Conservation (phyloP, 2,797 vertebrate genomes). For the Hybognathus amarus region DNA sequence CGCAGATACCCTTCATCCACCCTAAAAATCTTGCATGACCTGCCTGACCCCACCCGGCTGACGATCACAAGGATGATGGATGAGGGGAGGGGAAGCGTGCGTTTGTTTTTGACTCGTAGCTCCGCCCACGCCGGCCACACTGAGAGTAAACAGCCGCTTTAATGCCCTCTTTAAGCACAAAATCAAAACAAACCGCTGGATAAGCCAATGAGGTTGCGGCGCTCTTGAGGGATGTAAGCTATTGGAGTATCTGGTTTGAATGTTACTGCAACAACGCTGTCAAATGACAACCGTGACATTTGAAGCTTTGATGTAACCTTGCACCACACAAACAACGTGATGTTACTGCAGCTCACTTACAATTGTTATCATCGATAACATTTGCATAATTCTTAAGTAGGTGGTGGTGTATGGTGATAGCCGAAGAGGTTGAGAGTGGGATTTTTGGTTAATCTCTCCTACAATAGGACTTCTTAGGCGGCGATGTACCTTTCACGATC, state of each 20-base stretch:
- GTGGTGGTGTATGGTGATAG: slow-evolving; percentile 40
- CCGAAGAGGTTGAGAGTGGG: slow-evolving; percentile 50
- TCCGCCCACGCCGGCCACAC: slow-evolving; percentile 62
- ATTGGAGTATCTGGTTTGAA: slow-evolving; percentile 14
- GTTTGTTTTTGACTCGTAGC: slow-evolving; percentile 52
- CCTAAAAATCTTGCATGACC: slow-evolving; percentile 14
- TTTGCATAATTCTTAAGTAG: slow-evolving; percentile 17
- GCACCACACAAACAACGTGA: background rate
- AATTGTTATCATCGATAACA: background rate
- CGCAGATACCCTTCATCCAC: slow-evolving; percentile 61
- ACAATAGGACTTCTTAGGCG: slow-evolving; percentile 61
- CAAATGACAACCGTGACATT: slow-evolving; percentile 19
- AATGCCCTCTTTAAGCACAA: slow-evolving; percentile 42
- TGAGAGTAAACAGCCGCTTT: slow-evolving; percentile 63
- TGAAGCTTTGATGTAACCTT: background rate
- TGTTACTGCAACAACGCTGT: slow-evolving; percentile 22
- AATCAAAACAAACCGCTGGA: slow-evolving; percentile 69
- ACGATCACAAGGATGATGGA: background rate
- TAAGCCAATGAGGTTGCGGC: slow-evolving; percentile 36
- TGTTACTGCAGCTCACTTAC: background rate
- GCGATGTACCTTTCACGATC: slow-evolving; percentile 69
- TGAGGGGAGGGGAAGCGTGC: background rate
- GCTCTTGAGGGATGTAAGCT: background rate
- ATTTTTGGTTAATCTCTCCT: slow-evolving; percentile 67
- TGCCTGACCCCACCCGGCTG: slow-evolving; percentile 41